Conservation (phyloP, 2,797 vertebrate genomes). For the Tangara arthus region DNA sequence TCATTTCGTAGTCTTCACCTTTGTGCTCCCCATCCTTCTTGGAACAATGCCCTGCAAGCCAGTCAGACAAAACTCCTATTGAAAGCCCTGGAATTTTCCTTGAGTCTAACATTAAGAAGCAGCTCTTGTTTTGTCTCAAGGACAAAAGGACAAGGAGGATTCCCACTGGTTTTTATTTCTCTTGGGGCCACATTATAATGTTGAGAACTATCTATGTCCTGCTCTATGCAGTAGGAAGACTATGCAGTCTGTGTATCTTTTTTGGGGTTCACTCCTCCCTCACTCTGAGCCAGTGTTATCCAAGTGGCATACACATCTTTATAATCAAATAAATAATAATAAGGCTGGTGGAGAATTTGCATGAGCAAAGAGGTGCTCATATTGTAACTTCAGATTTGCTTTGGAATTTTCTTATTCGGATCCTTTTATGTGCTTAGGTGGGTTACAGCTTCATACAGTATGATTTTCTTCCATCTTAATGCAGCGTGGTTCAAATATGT, state of each 20-base stretch:
- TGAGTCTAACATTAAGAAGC: not conserved
- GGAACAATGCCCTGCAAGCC: not conserved
- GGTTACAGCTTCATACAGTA: not conserved
- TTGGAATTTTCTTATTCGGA: not conserved
- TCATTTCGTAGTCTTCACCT: slow-evolving; percentile 16
- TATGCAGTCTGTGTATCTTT: not conserved
- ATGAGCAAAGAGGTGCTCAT: not conserved
- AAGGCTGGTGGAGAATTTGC: not conserved
- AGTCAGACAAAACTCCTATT: slow-evolving; percentile 10
- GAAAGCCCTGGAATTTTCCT: not conserved
- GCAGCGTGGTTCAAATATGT: not conserved
- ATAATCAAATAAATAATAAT: not conserved
- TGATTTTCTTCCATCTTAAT: not conserved
- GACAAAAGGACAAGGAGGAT: slow-evolving; percentile 19
- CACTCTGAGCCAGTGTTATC: not conserved
- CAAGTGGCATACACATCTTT: not conserved
- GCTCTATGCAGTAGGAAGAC: not conserved
- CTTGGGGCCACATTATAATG: not conserved
- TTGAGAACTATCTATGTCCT: not conserved
- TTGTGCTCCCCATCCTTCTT: not conserved
- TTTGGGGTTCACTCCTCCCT: not conserved
- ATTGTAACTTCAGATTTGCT: not conserved
- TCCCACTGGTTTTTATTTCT: slow-evolving; percentile 27
- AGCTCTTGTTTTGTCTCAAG: slow-evolving; percentile 9
- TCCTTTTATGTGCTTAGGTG: not conserved